Percentiles rank a stretch among this genome's conserved stretches.
Evolutionary conservation across 2,113 vertebrate species (phyloP).

Genomic region (Thinocorus orbignyianus): DNA sequence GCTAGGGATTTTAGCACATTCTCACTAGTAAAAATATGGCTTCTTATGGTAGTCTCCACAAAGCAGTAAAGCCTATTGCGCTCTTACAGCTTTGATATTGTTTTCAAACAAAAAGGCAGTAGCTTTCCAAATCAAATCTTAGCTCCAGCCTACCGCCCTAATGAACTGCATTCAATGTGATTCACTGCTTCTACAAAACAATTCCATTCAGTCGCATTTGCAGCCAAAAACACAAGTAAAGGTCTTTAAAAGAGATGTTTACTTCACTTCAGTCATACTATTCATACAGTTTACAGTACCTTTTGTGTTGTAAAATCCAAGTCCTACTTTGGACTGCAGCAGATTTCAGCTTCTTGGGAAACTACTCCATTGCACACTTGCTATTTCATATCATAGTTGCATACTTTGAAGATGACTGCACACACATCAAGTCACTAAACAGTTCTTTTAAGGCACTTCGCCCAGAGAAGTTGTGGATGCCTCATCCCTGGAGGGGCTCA

Average conservation of each 20-base stretch:
- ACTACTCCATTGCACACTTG: background rate
- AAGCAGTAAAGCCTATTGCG: background rate
- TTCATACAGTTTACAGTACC: background rate
- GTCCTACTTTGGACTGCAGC: background rate
- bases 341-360: background rate
- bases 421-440: background rate
- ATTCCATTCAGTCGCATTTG: background rate
- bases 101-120: background rate
- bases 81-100: background rate
- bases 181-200: background rate
- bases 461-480: too few relatives aligned
- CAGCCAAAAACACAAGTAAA: background rate
- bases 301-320: background rate
- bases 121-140: background rate
- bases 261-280: background rate
- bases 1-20: background rate
- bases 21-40: background rate
- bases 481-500: too few relatives aligned
- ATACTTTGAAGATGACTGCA: background rate
- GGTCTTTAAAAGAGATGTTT: background rate
- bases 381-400: background rate
- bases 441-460: background rate
- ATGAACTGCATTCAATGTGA: background rate
- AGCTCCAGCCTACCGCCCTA: background rate
- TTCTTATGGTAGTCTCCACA: background rate